Conservation (phyloP, 2,797 vertebrate species). For the Chaetophractus vellerosus region DNA sequence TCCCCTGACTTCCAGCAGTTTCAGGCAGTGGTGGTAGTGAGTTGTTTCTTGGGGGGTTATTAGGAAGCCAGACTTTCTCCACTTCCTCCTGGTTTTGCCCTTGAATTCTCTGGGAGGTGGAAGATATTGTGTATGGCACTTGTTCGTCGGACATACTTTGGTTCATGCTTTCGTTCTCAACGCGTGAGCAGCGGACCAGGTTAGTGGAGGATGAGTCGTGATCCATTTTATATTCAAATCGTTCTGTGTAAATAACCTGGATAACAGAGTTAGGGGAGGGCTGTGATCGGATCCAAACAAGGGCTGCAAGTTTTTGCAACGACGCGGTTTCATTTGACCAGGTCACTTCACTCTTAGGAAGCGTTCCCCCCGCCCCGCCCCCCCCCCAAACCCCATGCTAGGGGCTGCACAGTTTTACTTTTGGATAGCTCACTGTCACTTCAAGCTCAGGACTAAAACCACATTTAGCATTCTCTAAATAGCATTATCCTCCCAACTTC, state of each 20-base stretch:
- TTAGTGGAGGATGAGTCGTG: not conserved
- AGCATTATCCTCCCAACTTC: not conserved
- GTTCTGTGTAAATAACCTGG: conserved; percentile 80
- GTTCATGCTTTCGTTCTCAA: fast-evolving
- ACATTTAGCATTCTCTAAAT: not conserved
- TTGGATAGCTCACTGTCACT: not conserved
- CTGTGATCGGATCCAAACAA: not conserved
- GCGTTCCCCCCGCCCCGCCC: not conserved
- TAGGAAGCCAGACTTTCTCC: not conserved
- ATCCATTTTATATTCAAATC: conserved; percentile 28
- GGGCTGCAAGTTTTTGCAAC: not conserved
- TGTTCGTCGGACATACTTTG: not conserved
- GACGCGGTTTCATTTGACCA: not conserved
- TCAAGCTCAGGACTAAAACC: not conserved
- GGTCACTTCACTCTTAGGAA: not conserved
- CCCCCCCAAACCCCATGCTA: too few species aligned
- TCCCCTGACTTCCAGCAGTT: fast-evolving
- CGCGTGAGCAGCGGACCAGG: conserved; percentile 69
- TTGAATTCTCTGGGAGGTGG: conserved; percentile 14
- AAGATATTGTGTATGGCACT: not conserved
- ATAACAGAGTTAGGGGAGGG: not conserved
- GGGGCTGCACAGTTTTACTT: not conserved
- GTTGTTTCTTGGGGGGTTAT: not conserved
- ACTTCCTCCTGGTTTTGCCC: not conserved
- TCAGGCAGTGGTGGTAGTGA: not conserved